These are phyloP conservation scores for Henricia sp. DNA, from an alignment of 53 echinoderm and acorn worm species.

Conservation along the genomic window DNA sequence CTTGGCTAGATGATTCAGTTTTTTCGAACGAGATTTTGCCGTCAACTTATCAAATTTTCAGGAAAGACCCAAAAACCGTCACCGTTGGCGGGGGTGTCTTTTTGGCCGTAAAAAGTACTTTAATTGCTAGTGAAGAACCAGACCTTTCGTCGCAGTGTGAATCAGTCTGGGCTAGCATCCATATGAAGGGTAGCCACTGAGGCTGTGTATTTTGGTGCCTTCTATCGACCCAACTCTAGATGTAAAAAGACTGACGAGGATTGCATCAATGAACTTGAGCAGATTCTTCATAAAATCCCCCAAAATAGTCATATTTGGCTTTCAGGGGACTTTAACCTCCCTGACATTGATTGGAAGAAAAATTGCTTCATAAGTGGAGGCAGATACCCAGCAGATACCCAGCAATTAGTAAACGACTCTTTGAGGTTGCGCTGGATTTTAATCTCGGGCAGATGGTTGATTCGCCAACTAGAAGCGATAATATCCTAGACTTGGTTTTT, in stretches of 20 bases:
- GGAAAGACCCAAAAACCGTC: too few relatives aligned
- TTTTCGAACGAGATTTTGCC: too few relatives aligned
- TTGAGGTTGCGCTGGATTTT: slow-evolving; percentile 33
- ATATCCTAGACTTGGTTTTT: slow-evolving; percentile 24
- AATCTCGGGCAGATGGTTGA: slow-evolving; percentile 48
- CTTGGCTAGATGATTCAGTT: background rate
- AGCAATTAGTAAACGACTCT: slow-evolving; percentile 46
- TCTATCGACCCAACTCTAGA: slow-evolving; percentile 39
- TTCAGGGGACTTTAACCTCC: slow-evolving; percentile 47
- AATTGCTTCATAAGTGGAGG: slow-evolving; percentile 45
- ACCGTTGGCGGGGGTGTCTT: background rate
- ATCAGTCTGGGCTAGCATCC: slow-evolving; percentile 56
- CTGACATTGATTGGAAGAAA: slow-evolving; percentile 45
- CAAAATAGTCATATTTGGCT: slow-evolving; percentile 22
- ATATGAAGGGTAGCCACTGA: slow-evolving; percentile 43
- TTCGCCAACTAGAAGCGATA: slow-evolving; percentile 23
- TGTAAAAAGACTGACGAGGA: slow-evolving; percentile 15
- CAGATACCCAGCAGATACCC: slow-evolving; percentile 53
- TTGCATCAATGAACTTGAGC: slow-evolving; percentile 36
- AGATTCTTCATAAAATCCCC: slow-evolving; percentile 19
- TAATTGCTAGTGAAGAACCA: slow-evolving; percentile 53
- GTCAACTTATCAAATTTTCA: too few relatives aligned
- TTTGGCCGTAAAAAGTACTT: background rate
- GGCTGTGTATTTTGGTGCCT: too few relatives aligned
- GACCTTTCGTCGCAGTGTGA: slow-evolving; percentile 24